Conservation (phyloP, 2,888 invertebrate species). For the Polydrusus cervinus region DNA sequence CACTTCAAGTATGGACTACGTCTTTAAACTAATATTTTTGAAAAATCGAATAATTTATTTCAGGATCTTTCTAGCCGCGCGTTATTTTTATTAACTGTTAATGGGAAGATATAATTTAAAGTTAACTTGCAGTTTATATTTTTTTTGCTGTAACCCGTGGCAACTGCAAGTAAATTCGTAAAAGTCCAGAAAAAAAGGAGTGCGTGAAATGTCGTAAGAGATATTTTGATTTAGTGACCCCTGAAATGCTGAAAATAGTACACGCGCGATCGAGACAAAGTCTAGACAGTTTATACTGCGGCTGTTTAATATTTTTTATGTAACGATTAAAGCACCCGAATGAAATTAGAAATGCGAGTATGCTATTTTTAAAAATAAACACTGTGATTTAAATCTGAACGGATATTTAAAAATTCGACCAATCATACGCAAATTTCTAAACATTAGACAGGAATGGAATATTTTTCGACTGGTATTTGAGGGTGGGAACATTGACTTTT, state of each 20-base stretch:
- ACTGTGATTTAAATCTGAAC: conserved; percentile 33
- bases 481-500: no score
- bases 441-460: not conserved
- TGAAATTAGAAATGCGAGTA: conserved; percentile 51
- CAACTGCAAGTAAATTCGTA: not conserved
- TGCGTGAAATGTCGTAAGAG: conserved; percentile 34
- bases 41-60: no score
- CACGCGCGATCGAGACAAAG: conserved; percentile 48
- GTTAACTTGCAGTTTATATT: not conserved
- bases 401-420: conserved; percentile 30
- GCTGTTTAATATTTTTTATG: conserved; percentile 53
- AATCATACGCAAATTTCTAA: conserved; percentile 22
- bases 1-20: no score
- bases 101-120: no score
- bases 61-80: no score
- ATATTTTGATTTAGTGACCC: conserved; percentile 53
- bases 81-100: no score
- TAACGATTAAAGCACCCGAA: conserved; percentile 51
- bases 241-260: conserved; percentile 49
- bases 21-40: no score
- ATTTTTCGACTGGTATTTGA: no score
- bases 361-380: conserved; percentile 51
- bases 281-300: conserved; percentile 46
- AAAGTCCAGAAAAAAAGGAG: conserved; percentile 15
- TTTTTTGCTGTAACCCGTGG: not conserved